These are phyloP conservation scores for Hippocampus kuda DNA, from an alignment of 2,797 vertebrate species.

Conservation along the genomic window DNA sequence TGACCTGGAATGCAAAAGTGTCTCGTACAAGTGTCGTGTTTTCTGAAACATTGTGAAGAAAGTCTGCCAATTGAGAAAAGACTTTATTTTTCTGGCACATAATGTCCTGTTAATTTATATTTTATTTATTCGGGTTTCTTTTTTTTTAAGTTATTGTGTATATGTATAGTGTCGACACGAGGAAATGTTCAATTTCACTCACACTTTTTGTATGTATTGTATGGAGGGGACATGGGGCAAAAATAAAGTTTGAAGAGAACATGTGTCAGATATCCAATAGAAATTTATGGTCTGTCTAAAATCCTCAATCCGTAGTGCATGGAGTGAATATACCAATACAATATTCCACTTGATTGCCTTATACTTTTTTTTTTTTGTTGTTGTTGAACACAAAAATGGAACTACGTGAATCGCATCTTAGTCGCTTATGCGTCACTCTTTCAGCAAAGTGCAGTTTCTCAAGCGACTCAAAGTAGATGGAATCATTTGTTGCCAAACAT, in stretches of 20 bases:
- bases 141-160: constrained; percentile 67
- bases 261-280: neutral
- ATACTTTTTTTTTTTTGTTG: too few species aligned
- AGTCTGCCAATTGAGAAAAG: constrained; percentile 62
- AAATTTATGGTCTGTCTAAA: too few species aligned
- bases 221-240: constrained; percentile 52
- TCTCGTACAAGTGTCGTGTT: constrained; percentile 56
- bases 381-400: too few species aligned
- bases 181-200: constrained; percentile 63
- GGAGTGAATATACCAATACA: too few species aligned
- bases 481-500: neutral
- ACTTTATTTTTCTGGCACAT: constrained; percentile 68
- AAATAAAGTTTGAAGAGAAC: constrained; percentile 69
- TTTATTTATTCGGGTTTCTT: constrained; percentile 65
- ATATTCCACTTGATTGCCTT: too few species aligned
- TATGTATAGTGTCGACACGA: constrained; percentile 63
- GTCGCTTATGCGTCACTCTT: too few species aligned
- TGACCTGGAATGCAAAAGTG: constrained; percentile 70
- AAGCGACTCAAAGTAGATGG: neutral
- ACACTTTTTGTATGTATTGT: constrained; percentile 68
- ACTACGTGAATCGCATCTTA: too few species aligned
- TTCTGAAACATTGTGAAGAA: constrained; percentile 65
- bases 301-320: too few species aligned
- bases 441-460: neutral
- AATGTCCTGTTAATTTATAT: constrained; percentile 59